Evolutionary conservation across 2,888 invertebrate species (phyloP), one percentile per base, ranked within the genome.

Genomic region (Xestia xanthographa): DNA sequence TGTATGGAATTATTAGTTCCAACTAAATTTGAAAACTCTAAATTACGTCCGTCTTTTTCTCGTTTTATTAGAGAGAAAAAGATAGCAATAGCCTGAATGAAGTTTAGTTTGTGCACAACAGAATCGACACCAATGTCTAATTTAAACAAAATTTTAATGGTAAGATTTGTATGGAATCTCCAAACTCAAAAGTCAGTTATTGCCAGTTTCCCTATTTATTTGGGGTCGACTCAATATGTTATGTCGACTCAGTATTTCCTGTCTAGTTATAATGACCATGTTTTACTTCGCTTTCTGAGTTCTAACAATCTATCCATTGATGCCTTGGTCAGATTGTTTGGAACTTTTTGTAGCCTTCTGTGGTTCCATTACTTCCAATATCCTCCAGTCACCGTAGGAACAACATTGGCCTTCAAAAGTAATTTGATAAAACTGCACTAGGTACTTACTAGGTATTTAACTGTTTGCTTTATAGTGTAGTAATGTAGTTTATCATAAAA

Each of bases 351-450:
- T 14, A 60, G 1, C 29, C 12, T 26, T 53, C 14, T 34, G 17
- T 50, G 17, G 50, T 38, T 43, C 41, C 17, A 34, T 17, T 29
- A 26, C 26, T 38, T 43, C 41, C 17, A 34, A 22, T 29, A 26
- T 34, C 50, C 11, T 11, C 14, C 29, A 43, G n/a, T 50, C 29
- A 12, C 68, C 2, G n/a, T 79, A 29, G n/a, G 63, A 56, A 48
- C 41, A 20, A 79, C 8, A 65, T 48, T 72, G 63, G 26, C 77
- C 63, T 80, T 77, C 48, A 50, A 43, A 65, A 58, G 65, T 43
- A 58, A 50, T 62, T n/a, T 53, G 62, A 45, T 79, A 58, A 58
- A 66, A 65, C 56, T 72, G 56, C 48, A 41, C 41, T 41, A 41
- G 41, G 41, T 41, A 11, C 1, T 1, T 41, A 26, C 34, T 5